Evolutionary conservation across 2,113 vertebrate genomes (phyloP).

Genomic region (Elephantulus edwardii): DNA sequence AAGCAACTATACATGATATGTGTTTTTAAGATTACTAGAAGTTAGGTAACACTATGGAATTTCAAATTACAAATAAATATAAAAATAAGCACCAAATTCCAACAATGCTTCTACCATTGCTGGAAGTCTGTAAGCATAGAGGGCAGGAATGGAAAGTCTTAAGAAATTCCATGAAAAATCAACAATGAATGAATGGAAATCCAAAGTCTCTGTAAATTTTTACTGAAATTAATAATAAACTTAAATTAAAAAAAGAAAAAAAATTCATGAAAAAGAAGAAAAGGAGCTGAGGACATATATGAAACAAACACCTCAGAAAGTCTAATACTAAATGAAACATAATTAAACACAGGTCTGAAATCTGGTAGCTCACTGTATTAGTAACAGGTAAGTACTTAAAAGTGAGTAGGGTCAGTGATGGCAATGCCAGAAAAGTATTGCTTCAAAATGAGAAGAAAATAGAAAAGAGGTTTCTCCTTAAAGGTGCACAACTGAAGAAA

Average conservation of each 20-base stretch:
- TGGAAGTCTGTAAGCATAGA: background rate
- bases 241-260: too few species aligned
- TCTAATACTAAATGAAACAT: background rate
- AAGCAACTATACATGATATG: background rate
- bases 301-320: background rate
- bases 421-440: background rate
- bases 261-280: background rate
- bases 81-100: background rate
- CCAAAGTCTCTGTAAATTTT: too few species aligned
- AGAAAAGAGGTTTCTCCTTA: background rate
- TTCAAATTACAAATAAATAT: background rate
- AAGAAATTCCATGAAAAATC: background rate
- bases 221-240: too few species aligned
- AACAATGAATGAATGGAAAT: too few species aligned
- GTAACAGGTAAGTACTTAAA: background rate
- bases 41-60: background rate
- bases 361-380: background rate
- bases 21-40: background rate
- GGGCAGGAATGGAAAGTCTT: background rate
- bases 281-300: background rate
- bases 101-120: background rate
- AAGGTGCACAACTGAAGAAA: background rate
- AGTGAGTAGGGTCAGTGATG: background rate
- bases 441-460: conserved; percentile 6
- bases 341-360: background rate